phyloP scores from a whole-genome alignment of 2,113 vertebrate species.

The Thunnus maccoyii region DNA sequence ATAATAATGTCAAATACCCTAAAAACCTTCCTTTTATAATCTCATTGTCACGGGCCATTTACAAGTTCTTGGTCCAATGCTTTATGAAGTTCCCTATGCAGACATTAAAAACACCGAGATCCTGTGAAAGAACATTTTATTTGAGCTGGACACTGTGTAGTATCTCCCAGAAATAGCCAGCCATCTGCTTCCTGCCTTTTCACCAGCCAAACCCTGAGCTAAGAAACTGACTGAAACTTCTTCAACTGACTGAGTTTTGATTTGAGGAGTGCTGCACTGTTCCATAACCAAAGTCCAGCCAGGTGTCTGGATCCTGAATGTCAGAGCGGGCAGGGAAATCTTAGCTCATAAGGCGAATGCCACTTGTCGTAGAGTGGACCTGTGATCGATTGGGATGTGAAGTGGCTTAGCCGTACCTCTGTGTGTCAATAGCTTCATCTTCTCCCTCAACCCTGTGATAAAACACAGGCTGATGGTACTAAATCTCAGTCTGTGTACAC shows the following conservation, averaged over 20 bases:
- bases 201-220: constrained; percentile 54
- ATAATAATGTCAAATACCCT: constrained; percentile 60
- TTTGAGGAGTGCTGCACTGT: constrained; percentile 16
- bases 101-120: constrained; percentile 61
- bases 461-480: constrained; percentile 32
- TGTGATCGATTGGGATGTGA: constrained; percentile 77
- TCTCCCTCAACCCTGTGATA: constrained; percentile 62
- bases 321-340: constrained; percentile 23
- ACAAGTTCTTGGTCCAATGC: constrained; percentile 46
- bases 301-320: constrained; percentile 40
- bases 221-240: constrained; percentile 20
- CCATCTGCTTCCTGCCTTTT: constrained; percentile 75
- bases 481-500: constrained; percentile 11
- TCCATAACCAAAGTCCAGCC: constrained; percentile 20
- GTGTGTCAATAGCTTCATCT: constrained; percentile 77
- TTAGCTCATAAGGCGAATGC: constrained; percentile 33
- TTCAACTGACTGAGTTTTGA: constrained; percentile 35
- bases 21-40: constrained; percentile 45
- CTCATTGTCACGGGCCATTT: constrained; percentile 64
- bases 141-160: constrained; percentile 66
- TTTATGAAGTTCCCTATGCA: constrained; percentile 61
- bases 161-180: constrained; percentile 61
- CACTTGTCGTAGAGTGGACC: constrained; percentile 68
- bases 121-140: constrained; percentile 59
- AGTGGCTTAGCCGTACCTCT: constrained; percentile 77